Percentiles rank a stretch among this genome's conserved stretches.
Evolutionary conservation across 2,113 vertebrate species (phyloP).

Genomic region (Microtus pennsylvanicus): DNA sequence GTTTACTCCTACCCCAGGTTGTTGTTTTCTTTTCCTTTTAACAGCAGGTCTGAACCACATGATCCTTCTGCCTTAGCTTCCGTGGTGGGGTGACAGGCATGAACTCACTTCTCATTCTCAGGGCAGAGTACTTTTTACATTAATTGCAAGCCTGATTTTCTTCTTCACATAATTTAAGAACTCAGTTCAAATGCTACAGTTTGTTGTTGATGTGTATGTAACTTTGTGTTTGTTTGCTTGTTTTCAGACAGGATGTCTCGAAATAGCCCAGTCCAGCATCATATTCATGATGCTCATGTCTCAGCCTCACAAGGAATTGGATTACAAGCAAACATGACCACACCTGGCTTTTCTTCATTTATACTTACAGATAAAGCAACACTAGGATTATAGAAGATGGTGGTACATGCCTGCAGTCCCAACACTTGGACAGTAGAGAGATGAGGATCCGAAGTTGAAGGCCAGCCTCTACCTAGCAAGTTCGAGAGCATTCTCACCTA

Average conservation of each 20-base stretch:
- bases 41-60: not conserved
- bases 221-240: not conserved
- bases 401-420: not conserved
- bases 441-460: not conserved
- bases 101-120: not conserved
- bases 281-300: not conserved
- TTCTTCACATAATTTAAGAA: not conserved
- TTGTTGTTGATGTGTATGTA: not conserved
- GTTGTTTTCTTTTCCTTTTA: not conserved
- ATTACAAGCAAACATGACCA: not conserved
- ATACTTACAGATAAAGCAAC: slow-evolving; percentile 25
- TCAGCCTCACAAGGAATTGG: not conserved
- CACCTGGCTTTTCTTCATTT: not conserved
- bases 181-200: not conserved
- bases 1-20: not conserved
- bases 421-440: not conserved
- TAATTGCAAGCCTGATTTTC: not conserved
- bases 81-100: not conserved
- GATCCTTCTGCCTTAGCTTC: not conserved
- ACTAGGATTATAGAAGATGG: not conserved
- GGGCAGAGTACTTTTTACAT: not conserved
- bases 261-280: not conserved
- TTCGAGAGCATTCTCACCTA: not conserved
- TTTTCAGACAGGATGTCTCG: not conserved
- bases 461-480: not conserved